phyloP scores from a whole-genome alignment of 2,797 vertebrate genomes.

The Salarias fasciatus region DNA sequence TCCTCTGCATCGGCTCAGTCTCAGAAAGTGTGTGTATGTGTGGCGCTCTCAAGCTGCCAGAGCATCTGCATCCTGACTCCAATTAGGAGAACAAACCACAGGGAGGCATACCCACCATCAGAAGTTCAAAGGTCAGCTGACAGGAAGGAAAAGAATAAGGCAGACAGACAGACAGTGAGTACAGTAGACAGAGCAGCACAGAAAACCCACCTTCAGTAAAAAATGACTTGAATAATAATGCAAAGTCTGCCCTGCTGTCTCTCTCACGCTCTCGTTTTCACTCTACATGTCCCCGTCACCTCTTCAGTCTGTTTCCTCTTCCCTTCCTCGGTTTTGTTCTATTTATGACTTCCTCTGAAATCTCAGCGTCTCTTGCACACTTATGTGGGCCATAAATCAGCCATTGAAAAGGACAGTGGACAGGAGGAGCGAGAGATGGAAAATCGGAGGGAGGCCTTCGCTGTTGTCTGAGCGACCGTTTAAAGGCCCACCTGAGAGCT shows the following conservation, averaged over 20 bases:
- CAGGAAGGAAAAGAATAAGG: slow-evolving; percentile 64
- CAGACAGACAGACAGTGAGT: slow-evolving; percentile 53
- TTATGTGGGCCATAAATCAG: slow-evolving; percentile 89
- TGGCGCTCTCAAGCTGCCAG: slow-evolving; percentile 60
- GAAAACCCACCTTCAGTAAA: slow-evolving; percentile 34
- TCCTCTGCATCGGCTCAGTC: slow-evolving; percentile 32
- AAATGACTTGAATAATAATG: slow-evolving; percentile 61
- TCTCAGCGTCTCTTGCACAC: slow-evolving; percentile 76
- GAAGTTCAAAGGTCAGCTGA: slow-evolving; percentile 78
- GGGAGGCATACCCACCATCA: slow-evolving; percentile 64
- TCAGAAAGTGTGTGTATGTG: slow-evolving; percentile 23
- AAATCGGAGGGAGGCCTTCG: slow-evolving; percentile 79
- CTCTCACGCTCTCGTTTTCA: slow-evolving; percentile 50
- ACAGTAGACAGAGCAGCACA: slow-evolving; percentile 52
- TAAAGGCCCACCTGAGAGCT: slow-evolving; percentile 88
- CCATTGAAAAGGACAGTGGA: slow-evolving; percentile 87
- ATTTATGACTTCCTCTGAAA: slow-evolving; percentile 87
- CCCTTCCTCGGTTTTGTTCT: slow-evolving; percentile 75
- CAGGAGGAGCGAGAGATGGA: slow-evolving; percentile 84
- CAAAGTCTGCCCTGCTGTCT: slow-evolving; percentile 31
- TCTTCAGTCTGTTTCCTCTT: slow-evolving; percentile 74
- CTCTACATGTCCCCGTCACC: slow-evolving; percentile 63
- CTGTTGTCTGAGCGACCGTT: slow-evolving; percentile 84
- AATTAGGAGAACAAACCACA: slow-evolving; percentile 79
- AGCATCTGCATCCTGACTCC: slow-evolving; percentile 78